phyloP scores from a whole-genome alignment of 2,888 invertebrate genomes.

The Tenthredo distinguenda region DNA sequence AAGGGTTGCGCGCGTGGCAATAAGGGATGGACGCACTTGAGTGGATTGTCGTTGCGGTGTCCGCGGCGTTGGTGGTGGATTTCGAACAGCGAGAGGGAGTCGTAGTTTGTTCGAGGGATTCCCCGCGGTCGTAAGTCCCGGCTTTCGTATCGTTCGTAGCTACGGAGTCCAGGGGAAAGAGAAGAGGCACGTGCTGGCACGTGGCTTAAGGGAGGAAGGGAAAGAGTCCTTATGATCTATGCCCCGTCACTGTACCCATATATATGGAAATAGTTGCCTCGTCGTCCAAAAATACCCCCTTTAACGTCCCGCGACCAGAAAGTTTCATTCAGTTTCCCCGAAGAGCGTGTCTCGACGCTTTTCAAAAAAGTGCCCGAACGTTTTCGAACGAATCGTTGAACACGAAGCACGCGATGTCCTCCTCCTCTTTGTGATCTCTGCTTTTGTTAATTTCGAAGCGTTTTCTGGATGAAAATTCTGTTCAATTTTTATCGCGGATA shows the following conservation, averaged over 20 bases:
- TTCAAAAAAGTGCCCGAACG: neutral
- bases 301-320: constrained; percentile 60
- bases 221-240: constrained; percentile 70
- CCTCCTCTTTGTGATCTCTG: neutral
- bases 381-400: neutral
- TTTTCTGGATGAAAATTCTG: neutral
- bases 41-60: constrained; percentile 74
- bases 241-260: constrained; percentile 65
- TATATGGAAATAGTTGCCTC: constrained; percentile 68
- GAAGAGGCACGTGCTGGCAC: constrained; percentile 58
- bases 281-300: constrained; percentile 64
- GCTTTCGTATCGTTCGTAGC: neutral
- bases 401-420: neutral
- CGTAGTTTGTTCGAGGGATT: constrained; percentile 6
- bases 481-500: neutral
- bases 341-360: constrained; percentile 3
- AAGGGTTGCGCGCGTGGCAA: constrained; percentile 67
- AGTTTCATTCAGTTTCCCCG: constrained; percentile 46
- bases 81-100: neutral
- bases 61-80: constrained; percentile 63
- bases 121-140: neutral
- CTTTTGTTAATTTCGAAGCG: neutral
- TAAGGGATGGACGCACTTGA: constrained; percentile 68
- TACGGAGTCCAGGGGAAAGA: constrained; percentile 54
- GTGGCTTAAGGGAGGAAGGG: constrained; percentile 54